Conservation (phyloP, 2,113 vertebrate species). For the Trinectes maculatus region DNA sequence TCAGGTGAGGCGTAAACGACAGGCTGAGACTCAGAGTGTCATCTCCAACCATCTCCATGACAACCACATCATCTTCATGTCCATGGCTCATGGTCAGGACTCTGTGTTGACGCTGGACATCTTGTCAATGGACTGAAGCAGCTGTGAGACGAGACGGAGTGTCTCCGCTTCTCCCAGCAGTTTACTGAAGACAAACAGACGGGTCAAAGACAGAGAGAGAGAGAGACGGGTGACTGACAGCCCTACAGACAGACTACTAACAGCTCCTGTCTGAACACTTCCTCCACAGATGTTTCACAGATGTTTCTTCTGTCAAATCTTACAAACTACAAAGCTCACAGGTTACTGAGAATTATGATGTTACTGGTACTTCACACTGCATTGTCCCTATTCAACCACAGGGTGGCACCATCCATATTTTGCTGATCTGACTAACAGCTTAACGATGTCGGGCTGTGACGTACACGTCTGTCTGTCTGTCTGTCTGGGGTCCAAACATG, state of each 20-base stretch:
- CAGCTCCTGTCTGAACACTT: too few relatives aligned
- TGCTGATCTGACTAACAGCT: too few relatives aligned
- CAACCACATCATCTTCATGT: not conserved
- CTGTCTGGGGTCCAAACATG: too few relatives aligned
- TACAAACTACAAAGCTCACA: too few relatives aligned
- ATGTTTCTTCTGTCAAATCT: too few relatives aligned
- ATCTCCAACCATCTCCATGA: slow-evolving; percentile 2
- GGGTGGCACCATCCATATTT: not conserved
- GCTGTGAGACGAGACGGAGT: slow-evolving; percentile 74
- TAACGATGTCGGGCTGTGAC: too few relatives aligned
- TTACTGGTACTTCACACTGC: not conserved
- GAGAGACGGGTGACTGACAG: not conserved
- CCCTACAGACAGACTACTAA: too few relatives aligned
- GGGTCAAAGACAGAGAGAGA: not conserved
- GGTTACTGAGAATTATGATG: too few relatives aligned
- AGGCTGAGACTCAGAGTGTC: not conserved
- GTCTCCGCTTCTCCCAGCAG: slow-evolving; percentile 75
- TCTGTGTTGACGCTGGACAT: slow-evolving; percentile 64
- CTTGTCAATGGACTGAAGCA: slow-evolving; percentile 79
- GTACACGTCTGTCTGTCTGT: not conserved
- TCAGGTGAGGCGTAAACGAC: not conserved
- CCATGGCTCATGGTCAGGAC: slow-evolving; percentile 21
- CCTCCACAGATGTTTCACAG: too few relatives aligned
- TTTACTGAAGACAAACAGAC: slow-evolving; percentile 55
- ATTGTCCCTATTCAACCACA: not conserved